A percentile compares a stretch with the other conserved stretches of the same genome.
phyloP scores from a whole-genome alignment of 1,140 invertebrate genomes.

The Halictus rubicundus region DNA sequence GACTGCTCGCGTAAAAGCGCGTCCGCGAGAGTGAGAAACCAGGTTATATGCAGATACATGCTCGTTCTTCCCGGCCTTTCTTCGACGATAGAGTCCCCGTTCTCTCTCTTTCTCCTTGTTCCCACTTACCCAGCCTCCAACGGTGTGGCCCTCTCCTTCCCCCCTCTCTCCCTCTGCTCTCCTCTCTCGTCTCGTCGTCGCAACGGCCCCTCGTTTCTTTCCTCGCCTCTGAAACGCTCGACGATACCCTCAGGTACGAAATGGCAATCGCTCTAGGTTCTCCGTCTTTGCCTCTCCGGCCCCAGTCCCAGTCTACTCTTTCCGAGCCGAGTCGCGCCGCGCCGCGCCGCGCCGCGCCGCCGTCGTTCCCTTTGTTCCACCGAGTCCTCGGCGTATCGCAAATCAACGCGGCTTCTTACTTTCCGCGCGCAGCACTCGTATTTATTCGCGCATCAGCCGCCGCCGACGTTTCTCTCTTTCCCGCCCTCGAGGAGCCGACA shows the following conservation, averaged over 20 bases:
- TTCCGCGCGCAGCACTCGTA: not conserved
- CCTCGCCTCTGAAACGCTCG: constrained; percentile 38
- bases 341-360: too few relatives aligned
- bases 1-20: constrained; percentile 50
- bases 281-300: not conserved
- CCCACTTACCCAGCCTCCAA: not conserved
- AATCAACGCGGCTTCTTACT: constrained; percentile 45
- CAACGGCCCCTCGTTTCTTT: constrained; percentile 10
- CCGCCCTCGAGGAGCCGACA: not conserved
- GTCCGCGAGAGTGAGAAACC: constrained; percentile 67
- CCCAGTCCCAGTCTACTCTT: too few relatives aligned
- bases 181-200: not conserved
- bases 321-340: too few relatives aligned
- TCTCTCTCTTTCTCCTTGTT: not conserved
- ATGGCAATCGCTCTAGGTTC: constrained; percentile 45
- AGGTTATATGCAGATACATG: constrained; percentile 69
- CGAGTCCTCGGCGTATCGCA: constrained; percentile 26
- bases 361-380: constrained; percentile 23
- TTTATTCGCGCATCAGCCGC: constrained; percentile 16
- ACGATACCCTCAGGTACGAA: constrained; percentile 45
- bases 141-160: constrained; percentile 2
- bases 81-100: constrained; percentile 24
- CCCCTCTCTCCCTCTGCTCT: not conserved
- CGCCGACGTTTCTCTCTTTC: too few relatives aligned
- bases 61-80: constrained; percentile 43